Conservation (phyloP, 2,797 vertebrate genomes). For the Pangasius sanitwongsei region DNA sequence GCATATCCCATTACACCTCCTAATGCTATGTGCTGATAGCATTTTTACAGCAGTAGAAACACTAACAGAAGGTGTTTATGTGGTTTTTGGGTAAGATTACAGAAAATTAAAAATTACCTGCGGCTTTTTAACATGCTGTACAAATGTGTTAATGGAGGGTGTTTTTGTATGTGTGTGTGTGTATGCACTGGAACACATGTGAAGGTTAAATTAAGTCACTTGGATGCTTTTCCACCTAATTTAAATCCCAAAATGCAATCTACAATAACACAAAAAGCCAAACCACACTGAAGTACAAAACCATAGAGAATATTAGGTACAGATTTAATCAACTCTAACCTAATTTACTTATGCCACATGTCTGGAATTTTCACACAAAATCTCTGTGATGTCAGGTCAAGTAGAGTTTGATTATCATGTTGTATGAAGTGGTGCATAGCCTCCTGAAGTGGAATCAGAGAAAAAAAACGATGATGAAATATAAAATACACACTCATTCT, state of each 20-base stretch:
- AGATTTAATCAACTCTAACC: background rate
- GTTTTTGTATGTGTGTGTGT: background rate
- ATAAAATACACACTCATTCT: background rate
- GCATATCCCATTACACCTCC: background rate
- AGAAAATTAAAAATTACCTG: background rate
- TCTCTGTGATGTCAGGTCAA: background rate
- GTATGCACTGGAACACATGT: background rate
- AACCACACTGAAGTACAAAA: background rate
- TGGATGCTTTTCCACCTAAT: background rate
- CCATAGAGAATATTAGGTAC: background rate
- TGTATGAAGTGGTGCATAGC: background rate
- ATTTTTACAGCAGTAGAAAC: background rate
- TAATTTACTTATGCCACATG: background rate
- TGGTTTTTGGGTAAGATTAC: background rate
- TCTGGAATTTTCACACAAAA: conserved; percentile 3
- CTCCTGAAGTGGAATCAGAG: background rate
- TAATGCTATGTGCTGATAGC: background rate
- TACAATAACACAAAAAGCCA: background rate
- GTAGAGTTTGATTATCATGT: background rate
- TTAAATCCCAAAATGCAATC: background rate
- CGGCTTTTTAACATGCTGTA: background rate
- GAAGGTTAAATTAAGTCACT: background rate
- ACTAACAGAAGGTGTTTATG: background rate
- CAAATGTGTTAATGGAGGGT: background rate
- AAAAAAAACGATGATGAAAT: background rate